Base-by-base conservation (phyloP, 2,113 vertebrate genomes). In the Empidonax alnorum region DNA sequence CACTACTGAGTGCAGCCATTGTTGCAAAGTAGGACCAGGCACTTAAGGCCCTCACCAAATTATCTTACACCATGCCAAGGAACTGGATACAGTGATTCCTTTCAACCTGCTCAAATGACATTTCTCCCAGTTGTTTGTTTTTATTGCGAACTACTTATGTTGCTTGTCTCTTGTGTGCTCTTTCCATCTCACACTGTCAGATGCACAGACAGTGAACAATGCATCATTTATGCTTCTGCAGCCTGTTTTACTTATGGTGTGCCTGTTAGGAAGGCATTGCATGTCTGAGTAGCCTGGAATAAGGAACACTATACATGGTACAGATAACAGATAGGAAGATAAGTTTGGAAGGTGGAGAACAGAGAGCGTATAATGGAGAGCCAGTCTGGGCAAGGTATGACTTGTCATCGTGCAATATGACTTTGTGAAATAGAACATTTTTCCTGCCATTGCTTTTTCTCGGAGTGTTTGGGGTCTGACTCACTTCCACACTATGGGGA, bases 71-170 rank as follows among this genome's bases (percentile, higher is more conserved):
- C 52, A 53, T 87, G 84, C 58, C 55, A 73, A 88, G 65, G 88
- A 95, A 89, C 56, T 95, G 84, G 72, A 71, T 90, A 88, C 74
- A 90, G 84, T 95, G 90, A 89, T 97, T 98, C 97, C 97, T 98
- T 98, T 98, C 98, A 98, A 96, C 98, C 97, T 98, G 97, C 98
- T 98, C 88, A 95, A 95, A 94, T 97, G 93, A 97, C 95, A 96
- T 97, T 97, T 95, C 59, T 93, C 79, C 63, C 82, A 94, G 67
- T 97, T 96, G 96, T 96, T 96, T 97, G 95, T 93, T 96, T 82
- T 94, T 97, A 96, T 91, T 93, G 93, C 89, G 87, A 96, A 92
- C 94, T 96, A 94, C 96, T 98, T 97, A 91, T 50, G 93, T 97
- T 97, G 89, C 97, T 96, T 97, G 84, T 93, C 87, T 90, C 59